phyloP scores from a whole-genome alignment of 2,797 vertebrate genomes.

The Enteromius anoplus region DNA sequence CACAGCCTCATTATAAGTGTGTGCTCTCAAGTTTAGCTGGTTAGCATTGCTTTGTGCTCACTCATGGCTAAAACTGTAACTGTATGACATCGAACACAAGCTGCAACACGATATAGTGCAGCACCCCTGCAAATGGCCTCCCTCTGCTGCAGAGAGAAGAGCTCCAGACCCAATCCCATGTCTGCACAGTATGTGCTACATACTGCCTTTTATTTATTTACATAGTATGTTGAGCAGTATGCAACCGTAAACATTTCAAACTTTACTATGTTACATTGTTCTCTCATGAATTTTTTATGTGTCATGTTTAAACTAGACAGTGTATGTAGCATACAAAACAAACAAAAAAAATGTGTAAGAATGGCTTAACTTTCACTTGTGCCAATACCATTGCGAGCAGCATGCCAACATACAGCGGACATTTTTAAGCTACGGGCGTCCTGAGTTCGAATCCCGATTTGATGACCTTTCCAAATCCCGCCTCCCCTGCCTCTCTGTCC shows the following conservation, averaged over 20 bases:
- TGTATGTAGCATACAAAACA: too few relatives aligned
- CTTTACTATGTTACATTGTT: neutral
- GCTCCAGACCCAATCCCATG: conserved; percentile 4
- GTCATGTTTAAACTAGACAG: neutral
- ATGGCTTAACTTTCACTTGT: neutral
- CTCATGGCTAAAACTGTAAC: conserved; percentile 52
- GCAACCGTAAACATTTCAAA: neutral
- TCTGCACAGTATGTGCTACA: neutral
- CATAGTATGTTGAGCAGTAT: neutral
- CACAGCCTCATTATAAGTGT: conserved; percentile 41
- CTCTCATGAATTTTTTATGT: neutral
- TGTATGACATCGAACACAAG: conserved; percentile 52
- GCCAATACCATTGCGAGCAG: neutral
- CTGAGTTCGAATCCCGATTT: neutral
- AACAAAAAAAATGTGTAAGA: neutral
- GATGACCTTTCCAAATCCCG: neutral
- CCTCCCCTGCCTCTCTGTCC: neutral
- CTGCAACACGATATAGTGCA: conserved; percentile 46
- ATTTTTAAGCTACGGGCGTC: neutral
- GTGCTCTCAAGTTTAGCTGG: conserved; percentile 47
- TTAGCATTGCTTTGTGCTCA: conserved; percentile 48
- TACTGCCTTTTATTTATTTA: neutral
- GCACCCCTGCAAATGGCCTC: conserved; percentile 33
- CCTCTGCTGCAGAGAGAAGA: conserved; percentile 11
- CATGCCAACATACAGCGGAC: neutral